Evolutionary conservation across 2,113 vertebrate species (phyloP), one percentile per base, ranked within the genome.

Genomic region (Dicentrarchus labrax): DNA sequence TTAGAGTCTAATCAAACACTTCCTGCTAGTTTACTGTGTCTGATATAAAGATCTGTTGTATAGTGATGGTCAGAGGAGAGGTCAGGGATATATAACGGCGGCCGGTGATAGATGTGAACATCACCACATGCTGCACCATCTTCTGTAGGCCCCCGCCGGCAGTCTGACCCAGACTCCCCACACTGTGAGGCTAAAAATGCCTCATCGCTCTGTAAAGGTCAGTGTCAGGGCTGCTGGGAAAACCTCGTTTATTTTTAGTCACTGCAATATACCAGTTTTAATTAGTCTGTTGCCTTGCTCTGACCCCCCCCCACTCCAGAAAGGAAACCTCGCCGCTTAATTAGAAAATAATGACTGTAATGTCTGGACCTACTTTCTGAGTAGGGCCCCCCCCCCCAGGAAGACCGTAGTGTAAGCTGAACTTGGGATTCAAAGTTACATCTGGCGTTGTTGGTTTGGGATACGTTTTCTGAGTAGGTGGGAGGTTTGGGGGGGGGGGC

Each of bases 201-300:
- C 87, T 72, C 79, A 16, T 78, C 69, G 80, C 75, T 79, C 75
- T 72, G 66, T 89, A 90, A 91, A 93, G 92, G 92, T 93, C 89
- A 88, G 66, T 66, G 78, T 83, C 47, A 80, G 86, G 81, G 81
- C 66, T 78, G 83, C 56, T 71, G 81, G 83, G 86, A 85, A 74
- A 87, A 87, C 81, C 83, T 81, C 6, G 13, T 73, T 83, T 93
- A 91, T 93, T 90, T 92, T 91, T 90, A 87, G 90, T 80, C 66
- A 2, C 24, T 3, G 22, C 12, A 77, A 78, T 81, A 70, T 81
- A 16, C 68, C 17, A 22, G 56, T 76, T 79, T 79, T 83, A 83
- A 86, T 83, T 77, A 76, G 77, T 48, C 39, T 36, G 71, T 36
- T 4, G 19, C 48, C 43, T 64, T 21, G 38, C 72, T 30, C 59